Evolutionary conservation across 1,140 invertebrate species (phyloP).

Genomic region (Papilio dardanus): DNA sequence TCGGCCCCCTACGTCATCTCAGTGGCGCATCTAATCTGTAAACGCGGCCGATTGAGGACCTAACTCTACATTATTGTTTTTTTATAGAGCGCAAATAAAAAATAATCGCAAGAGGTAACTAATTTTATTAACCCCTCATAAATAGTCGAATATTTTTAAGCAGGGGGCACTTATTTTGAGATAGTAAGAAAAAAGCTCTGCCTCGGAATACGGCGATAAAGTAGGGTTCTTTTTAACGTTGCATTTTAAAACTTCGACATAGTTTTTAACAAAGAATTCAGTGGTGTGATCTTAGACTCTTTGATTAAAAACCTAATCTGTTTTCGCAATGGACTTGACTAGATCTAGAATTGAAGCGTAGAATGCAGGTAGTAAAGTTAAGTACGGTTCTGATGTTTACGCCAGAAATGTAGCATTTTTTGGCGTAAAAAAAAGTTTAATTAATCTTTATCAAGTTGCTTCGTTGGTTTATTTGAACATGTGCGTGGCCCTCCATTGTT

Average conservation of each 20-base stretch:
- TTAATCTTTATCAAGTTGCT: not conserved
- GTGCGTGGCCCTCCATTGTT: slow-evolving; percentile 46
- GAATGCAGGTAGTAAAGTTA: too few relatives aligned
- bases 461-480: slow-evolving; percentile 29
- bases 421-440: slow-evolving; percentile 17
- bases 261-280: too few relatives aligned
- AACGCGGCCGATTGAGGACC: slow-evolving; percentile 57
- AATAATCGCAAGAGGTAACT: slow-evolving; percentile 39
- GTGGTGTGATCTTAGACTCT: too few relatives aligned
- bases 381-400: too few relatives aligned
- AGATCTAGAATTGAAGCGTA: too few relatives aligned
- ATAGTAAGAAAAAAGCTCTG: too few relatives aligned
- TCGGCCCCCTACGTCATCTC: slow-evolving; percentile 42
- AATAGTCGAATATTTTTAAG: slow-evolving; percentile 37
- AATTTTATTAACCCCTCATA: slow-evolving; percentile 30
- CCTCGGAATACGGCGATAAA: too few relatives aligned
- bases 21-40: slow-evolving; percentile 57
- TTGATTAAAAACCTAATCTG: too few relatives aligned
- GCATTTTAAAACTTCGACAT: too few relatives aligned
- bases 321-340: too few relatives aligned
- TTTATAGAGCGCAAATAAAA: slow-evolving; percentile 67
- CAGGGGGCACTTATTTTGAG: not conserved
- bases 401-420: too few relatives aligned
- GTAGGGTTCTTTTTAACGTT: too few relatives aligned
- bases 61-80: slow-evolving; percentile 74